A percentile compares a stretch with the other conserved stretches of the same genome.
These are phyloP conservation scores for Melanerpes aurifrons DNA, from an alignment of 2,113 vertebrate species.

Conservation along the genomic window DNA sequence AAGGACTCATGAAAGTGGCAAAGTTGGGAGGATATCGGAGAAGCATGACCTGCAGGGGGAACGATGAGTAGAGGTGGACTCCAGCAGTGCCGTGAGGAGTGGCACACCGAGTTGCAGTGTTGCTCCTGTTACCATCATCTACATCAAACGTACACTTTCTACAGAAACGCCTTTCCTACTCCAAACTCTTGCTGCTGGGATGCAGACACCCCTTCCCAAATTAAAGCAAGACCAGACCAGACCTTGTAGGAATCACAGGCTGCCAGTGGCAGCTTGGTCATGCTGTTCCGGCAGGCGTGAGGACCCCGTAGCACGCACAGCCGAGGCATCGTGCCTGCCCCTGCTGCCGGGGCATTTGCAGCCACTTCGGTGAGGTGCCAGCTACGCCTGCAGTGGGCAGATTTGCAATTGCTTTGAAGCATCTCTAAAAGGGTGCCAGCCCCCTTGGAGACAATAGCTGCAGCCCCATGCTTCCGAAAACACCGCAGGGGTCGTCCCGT, in stretches of 20 bases:
- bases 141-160: rapidly evolving
- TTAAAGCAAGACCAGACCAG: background rate
- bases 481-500: rapidly evolving
- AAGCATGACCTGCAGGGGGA: background rate
- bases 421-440: background rate
- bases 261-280: background rate
- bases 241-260: background rate
- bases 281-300: background rate
- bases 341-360: background rate
- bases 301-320: background rate
- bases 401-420: background rate
- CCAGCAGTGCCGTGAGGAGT: rapidly evolving
- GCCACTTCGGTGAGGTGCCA: background rate
- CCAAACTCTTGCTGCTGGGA: background rate
- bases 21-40: background rate
- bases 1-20: background rate
- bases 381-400: background rate
- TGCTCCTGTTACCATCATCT: background rate
- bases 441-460: background rate
- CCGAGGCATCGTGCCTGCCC: rapidly evolving
- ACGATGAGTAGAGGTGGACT: background rate
- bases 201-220: background rate
- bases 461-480: background rate
- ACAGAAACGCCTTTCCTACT: background rate
- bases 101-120: background rate